These are phyloP conservation scores for Vanacampus margaritifer DNA, from an alignment of 2,113 vertebrate genomes.

Conservation along the genomic window DNA sequence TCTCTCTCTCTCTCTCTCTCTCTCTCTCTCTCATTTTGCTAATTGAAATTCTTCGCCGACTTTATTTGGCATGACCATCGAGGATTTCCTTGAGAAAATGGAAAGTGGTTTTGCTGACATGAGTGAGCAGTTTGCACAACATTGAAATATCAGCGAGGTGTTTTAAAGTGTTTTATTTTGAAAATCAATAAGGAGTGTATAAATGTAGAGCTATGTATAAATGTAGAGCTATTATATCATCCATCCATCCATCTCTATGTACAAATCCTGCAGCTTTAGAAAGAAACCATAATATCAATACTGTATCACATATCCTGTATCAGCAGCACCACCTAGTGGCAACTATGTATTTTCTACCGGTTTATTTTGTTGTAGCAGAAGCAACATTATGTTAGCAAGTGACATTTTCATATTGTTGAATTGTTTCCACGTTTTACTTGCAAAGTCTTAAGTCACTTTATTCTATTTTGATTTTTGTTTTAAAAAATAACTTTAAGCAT, in stretches of 20 bases:
- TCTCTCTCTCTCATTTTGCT: too few relatives aligned
- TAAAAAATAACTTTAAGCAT: background rate
- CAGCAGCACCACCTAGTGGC: background rate
- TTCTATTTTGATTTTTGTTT: background rate
- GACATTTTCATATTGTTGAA: background rate
- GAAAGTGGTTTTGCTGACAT: background rate
- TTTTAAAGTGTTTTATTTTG: background rate
- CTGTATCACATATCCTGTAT: background rate
- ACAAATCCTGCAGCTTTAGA: background rate
- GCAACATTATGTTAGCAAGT: background rate
- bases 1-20: too few relatives aligned
- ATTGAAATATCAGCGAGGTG: background rate
- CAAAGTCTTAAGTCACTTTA: background rate
- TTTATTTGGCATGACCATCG: background rate
- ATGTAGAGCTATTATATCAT: background rate
- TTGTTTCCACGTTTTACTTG: background rate
- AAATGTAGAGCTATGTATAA: background rate
- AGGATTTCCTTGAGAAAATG: too few relatives aligned
- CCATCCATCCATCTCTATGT: background rate
- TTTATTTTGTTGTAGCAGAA: background rate
- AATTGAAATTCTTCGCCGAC: background rate
- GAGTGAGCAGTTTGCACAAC: conserved; percentile 27
- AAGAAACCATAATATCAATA: background rate
- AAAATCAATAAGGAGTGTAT: background rate
- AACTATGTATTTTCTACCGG: background rate